phyloP scores from a whole-genome alignment of 2,797 vertebrate species.

The Enteromius afrohamiltoni region DNA sequence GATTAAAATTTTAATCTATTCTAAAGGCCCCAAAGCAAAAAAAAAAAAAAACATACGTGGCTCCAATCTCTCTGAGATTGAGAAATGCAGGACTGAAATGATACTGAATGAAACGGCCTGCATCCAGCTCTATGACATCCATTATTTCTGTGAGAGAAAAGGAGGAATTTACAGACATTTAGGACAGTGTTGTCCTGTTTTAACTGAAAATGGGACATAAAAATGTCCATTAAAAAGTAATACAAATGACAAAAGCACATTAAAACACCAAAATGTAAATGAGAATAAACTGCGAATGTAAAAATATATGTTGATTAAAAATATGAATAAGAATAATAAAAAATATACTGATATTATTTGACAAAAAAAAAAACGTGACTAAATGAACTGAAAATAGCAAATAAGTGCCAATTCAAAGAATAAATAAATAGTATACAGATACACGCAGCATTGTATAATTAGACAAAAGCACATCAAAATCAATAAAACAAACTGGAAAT shows the following conservation, averaged over 20 bases:
- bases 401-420: not conserved
- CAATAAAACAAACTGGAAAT: not conserved
- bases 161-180: not conserved
- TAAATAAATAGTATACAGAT: not conserved
- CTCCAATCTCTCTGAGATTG: slow-evolving; percentile 85
- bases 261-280: not conserved
- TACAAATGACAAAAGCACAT: not conserved
- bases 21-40: not conserved
- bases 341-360: not conserved
- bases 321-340: not conserved
- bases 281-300: not conserved
- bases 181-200: not conserved
- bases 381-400: no score
- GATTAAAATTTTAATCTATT: not conserved
- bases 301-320: not conserved
- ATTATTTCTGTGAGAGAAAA: slow-evolving; percentile 67
- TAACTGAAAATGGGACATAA: not conserved
- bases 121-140: slow-evolving; percentile 78
- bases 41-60: slow-evolving; percentile 76
- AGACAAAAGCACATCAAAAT: not conserved
- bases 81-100: slow-evolving; percentile 88
- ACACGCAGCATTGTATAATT: not conserved
- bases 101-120: slow-evolving; percentile 88
- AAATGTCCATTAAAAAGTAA: not conserved
- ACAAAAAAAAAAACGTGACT: no score